A percentile compares a stretch with the other conserved stretches of the same genome.
Conservation (phyloP, 1,140 invertebrate genomes). For the Solenopsis fugax region DNA sequence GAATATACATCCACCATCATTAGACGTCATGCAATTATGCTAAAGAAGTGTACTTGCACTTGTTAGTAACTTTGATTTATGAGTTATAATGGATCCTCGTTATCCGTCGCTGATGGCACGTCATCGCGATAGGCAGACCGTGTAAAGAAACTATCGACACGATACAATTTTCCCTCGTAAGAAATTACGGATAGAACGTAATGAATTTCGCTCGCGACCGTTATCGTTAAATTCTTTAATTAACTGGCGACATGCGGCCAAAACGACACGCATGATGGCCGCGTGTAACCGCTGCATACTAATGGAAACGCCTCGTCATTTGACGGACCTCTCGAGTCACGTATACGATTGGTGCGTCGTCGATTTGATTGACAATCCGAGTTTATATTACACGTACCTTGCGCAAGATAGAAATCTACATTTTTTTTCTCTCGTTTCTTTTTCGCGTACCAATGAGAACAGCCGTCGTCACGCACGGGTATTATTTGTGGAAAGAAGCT, state of each 20-base stretch:
- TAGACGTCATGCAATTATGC: conserved; percentile 1
- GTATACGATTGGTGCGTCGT: conserved; percentile 15
- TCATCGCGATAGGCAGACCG: neutral
- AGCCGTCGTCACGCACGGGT: conserved; percentile 8
- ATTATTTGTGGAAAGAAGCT: conserved; percentile 53
- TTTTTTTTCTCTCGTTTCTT: conserved; percentile 16
- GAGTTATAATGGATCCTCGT: conserved; percentile 13
- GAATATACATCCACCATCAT: neutral
- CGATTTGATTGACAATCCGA: conserved; percentile 51
- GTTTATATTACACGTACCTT: conserved; percentile 29
- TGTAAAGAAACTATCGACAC: conserved; percentile 15
- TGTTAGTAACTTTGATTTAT: conserved; percentile 46
- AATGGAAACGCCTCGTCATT: conserved; percentile 42
- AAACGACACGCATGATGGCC: conserved; percentile 18
- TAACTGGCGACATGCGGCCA: conserved; percentile 41
- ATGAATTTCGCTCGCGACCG: conserved; percentile 33
- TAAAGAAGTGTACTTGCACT: conserved; percentile 20
- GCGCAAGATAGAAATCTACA: conserved; percentile 30
- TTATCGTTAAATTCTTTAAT: conserved; percentile 54
- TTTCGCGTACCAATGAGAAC: neutral
- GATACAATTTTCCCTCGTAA: conserved; percentile 33
- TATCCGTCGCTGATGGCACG: conserved; percentile 26
- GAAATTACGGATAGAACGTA: conserved; percentile 23
- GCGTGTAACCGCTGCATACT: conserved; percentile 9
- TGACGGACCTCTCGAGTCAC: neutral